Conservation (phyloP, 2,797 vertebrate species). For the Sebastes paucispinis region DNA sequence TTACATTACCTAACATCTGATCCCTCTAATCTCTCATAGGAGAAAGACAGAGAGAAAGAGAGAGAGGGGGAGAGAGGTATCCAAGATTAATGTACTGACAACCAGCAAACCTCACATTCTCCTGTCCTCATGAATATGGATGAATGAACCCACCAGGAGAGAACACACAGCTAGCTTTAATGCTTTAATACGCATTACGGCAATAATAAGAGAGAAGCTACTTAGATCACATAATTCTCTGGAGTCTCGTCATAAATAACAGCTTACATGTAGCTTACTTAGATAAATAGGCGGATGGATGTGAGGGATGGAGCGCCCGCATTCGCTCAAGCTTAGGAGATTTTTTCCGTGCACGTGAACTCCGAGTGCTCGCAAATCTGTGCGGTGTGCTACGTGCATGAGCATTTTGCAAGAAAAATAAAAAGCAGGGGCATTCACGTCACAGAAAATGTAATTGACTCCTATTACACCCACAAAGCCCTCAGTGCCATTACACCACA, state of each 20-base stretch:
- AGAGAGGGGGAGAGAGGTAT: conserved; percentile 31
- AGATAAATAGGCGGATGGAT: conserved; percentile 68
- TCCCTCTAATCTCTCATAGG: conserved; percentile 59
- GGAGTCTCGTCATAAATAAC: conserved; percentile 75
- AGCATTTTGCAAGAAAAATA: conserved; percentile 35
- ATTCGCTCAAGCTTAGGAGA: conserved; percentile 65
- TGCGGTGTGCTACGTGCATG: not conserved
- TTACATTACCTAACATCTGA: conserved; percentile 65
- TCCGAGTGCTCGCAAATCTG: conserved; percentile 40
- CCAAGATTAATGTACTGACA: conserved; percentile 73
- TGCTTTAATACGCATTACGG: conserved; percentile 75
- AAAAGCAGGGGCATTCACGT: conserved; percentile 54
- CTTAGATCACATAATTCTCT: conserved; percentile 75
- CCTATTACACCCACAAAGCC: conserved; percentile 68
- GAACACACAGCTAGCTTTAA: conserved; percentile 66
- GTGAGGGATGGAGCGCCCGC: conserved; percentile 50
- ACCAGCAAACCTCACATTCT: conserved; percentile 55
- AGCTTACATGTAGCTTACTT: conserved; percentile 78
- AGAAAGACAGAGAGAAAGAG: conserved; percentile 22
- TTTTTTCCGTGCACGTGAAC: conserved; percentile 25
- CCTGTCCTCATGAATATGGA: conserved; percentile 76
- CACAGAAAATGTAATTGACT: conserved; percentile 72
- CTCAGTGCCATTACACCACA: conserved; percentile 60
- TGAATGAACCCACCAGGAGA: conserved; percentile 67
- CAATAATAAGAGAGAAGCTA: conserved; percentile 72